Conservation (phyloP, 2,888 invertebrate species). For the Blastobasis lacticolella region DNA sequence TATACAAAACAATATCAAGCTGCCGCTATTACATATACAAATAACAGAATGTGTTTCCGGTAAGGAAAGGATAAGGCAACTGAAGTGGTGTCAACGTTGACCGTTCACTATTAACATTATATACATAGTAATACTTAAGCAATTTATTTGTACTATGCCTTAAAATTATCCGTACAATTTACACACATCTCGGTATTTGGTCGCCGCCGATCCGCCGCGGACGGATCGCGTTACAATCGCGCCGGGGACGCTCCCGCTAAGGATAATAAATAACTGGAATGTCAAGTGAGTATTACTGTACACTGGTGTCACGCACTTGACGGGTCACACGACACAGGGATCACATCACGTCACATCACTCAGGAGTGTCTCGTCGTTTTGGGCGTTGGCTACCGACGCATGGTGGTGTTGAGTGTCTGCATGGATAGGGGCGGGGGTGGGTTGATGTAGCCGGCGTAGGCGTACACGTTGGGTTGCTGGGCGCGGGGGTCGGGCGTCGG, state of each 20-base stretch:
- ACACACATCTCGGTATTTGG: neutral
- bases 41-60: conserved; percentile 18
- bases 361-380: conserved; percentile 15
- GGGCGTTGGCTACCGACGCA: conserved; percentile 70
- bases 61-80: conserved; percentile 49
- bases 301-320: neutral
- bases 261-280: conserved; percentile 17
- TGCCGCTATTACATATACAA: conserved; percentile 19
- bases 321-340: neutral
- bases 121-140: conserved; percentile 41
- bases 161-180: conserved; percentile 16
- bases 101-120: conserved; percentile 26
- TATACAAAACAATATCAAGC: conserved; percentile 18
- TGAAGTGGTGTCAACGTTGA: conserved; percentile 44
- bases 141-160: conserved; percentile 62
- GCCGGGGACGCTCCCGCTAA: neutral
- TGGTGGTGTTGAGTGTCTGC: conserved; percentile 83
- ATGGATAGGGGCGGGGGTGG: conserved; percentile 76
- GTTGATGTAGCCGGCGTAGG: conserved; percentile 79
- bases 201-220: neutral
- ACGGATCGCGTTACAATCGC: neutral
- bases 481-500: conserved; percentile 51
- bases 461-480: conserved; percentile 87
- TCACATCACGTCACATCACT: conserved; percentile 8
- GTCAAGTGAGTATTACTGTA: conserved; percentile 18